phyloP scores from a whole-genome alignment of 2,113 vertebrate genomes.

The Origma solitaria region DNA sequence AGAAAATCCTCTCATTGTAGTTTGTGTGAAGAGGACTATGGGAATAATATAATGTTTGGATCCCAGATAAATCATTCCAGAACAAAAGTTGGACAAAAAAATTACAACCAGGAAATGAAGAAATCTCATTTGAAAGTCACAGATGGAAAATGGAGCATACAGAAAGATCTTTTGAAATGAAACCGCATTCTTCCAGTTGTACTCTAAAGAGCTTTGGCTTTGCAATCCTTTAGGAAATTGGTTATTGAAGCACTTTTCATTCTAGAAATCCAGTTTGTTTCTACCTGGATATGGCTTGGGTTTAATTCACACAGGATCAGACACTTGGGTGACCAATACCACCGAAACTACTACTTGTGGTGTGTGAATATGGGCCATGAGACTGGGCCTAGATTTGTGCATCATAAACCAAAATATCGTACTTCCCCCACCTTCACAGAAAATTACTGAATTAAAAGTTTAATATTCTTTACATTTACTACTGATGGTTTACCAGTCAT shows the following conservation, averaged over 20 bases:
- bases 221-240: background rate
- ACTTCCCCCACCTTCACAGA: background rate
- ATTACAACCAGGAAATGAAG: background rate
- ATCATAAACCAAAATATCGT: background rate
- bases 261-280: background rate
- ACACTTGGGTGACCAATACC: accelerated
- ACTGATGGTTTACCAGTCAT: background rate
- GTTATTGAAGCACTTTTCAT: background rate
- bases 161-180: background rate
- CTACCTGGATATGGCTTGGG: background rate
- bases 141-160: background rate
- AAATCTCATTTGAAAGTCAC: background rate
- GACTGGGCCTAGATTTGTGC: background rate
- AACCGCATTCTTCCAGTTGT: background rate
- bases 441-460: background rate
- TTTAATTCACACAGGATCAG: background rate
- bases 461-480: background rate
- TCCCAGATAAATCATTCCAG: background rate
- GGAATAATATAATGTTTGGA: background rate
- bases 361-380: background rate
- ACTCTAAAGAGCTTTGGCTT: background rate
- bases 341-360: background rate
- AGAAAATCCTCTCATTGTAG: slow-evolving; percentile 5
- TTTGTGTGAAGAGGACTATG: background rate
- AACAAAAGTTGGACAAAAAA: background rate